Base-by-base conservation (phyloP, 2,888 invertebrate species). In the Cybosia mesomella region DNA sequence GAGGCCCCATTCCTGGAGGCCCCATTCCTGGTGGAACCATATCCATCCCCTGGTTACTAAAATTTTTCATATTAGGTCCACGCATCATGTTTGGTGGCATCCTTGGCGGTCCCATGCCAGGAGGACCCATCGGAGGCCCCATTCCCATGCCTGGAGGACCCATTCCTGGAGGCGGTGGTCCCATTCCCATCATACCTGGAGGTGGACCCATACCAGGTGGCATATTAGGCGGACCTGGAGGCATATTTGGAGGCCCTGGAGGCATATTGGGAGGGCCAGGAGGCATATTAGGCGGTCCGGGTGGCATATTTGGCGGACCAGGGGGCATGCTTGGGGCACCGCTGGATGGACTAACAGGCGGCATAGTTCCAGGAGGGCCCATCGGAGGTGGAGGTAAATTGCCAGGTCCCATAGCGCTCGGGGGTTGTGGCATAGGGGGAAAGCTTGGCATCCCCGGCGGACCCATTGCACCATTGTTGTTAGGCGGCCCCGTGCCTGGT, bases 1-100 rank as follows among this genome's bases (percentile, higher is more conserved):
- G 92, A 3, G 94, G 93, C 0, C 93, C 93, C 92, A 93, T 91
- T 1, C 92, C 92, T 15, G n/a, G n/a, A n/a, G n/a, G n/a, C n/a
- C n/a, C n/a, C n/a, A n/a, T n/a, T 1, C 92, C 92, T 15, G 93
- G 92, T 1, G 93, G 93, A 2, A 91, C 93, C 88, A 93, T 90
- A 66, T 93, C 92, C 92, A 93, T 91, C 5, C 84, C 82, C 67
- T 86, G 89, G 75, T 90, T 91, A 55, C 85, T 85, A 71, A 79
- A 91, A 72, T 89, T 91, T 69, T 91, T 80, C 82, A 81, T 81
- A 58, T 73, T 92, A n/a, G 89, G 88, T 0, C 89, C 89, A 13
- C 87, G 85, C 91, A 92, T 91, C 90, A 92, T 92, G 36, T 85
- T 86, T 36, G 91, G 91, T 7, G 92, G 90, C 90, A 92, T 91